Base-by-base conservation (phyloP, 1,140 invertebrate species). In the Drosophila nigrodunni region DNA sequence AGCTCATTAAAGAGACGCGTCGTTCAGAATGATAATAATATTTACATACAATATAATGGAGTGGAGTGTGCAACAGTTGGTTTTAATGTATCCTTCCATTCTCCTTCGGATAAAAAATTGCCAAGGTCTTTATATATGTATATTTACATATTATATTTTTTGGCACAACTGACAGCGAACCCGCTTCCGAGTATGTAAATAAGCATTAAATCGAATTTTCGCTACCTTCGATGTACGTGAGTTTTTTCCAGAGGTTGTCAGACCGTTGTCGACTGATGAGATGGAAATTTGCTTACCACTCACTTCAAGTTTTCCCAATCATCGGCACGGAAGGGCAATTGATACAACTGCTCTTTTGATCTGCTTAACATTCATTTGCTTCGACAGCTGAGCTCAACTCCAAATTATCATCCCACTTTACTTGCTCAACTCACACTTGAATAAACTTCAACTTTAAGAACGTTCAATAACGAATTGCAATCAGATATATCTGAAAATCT, bases 121-220 rank as follows among this genome's bases (percentile, higher is more conserved):
- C 2, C 11, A 11, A 30, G 18, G 11, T 30, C 41, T 58, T 58
- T 44, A 65, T 35, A 43, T 35, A 21, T 35, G 34, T 35, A 21
- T 25, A 57, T 60, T 21, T 30, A 47, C 35, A 44, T 25, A 49
- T 30, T 59, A 41, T 11, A 41, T 55, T 41, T 41, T 70, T 47
- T 34, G 46, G 21, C 44, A 44, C 52, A 57, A 10, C 47, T 47
- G 41, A n/a, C 11, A 49, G 11, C 30, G 30, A 55, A 52, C 25
- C 64, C 52, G 67, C 69, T 65, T 73, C 58, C 71, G 75, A 41
- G 49, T 69, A 88, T 88, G 76, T 87, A 88, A 87, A 82, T 87
- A 87, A 87, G 82, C 76, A 82, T 82, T 79, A 87, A 87, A 87
- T 87, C 76, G 83, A 87, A 87, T 88, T 86, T 88, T 58, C 43